Evolutionary conservation across 1,140 invertebrate genomes (phyloP).

Genomic region (Hermatobates lingyangjiaoensis): DNA sequence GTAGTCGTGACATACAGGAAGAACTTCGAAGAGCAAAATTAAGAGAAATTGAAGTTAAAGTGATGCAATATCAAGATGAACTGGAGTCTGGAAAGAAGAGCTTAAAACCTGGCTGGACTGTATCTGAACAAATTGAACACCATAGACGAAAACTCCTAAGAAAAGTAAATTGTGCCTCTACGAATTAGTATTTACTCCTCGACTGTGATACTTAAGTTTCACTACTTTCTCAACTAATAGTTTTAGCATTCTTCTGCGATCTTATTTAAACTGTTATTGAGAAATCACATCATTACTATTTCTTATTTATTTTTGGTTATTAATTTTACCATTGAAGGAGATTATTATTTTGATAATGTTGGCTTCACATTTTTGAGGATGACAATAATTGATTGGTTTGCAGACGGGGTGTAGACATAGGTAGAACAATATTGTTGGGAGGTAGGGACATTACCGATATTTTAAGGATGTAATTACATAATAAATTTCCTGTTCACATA

Average conservation of each 20-base stretch:
- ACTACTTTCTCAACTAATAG: background rate
- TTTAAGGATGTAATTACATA: no score
- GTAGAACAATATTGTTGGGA: no score
- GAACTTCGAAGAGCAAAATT: conserved; percentile 50
- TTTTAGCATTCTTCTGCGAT: background rate
- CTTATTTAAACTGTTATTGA: background rate
- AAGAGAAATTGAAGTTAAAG: conserved; percentile 84
- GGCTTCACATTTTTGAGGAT: no score
- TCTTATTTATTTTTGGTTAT: no score
- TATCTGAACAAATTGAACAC: conserved; percentile 72
- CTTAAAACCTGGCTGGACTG: conserved; percentile 55
- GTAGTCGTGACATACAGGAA: conserved; percentile 36
- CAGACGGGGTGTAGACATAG: no score
- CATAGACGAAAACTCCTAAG: conserved; percentile 76
- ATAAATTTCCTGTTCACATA: no score
- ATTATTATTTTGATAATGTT: no score
- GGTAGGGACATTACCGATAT: no score
- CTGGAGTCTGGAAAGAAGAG: conserved; percentile 65
- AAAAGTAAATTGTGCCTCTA: no score
- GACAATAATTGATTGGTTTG: no score
- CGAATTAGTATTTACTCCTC: background rate
- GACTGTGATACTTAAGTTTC: background rate
- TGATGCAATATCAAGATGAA: conserved; percentile 90
- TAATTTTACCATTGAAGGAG: no score
- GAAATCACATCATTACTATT: background rate